These are phyloP conservation scores for Hemichromis elongatus DNA, from an alignment of 2,113 vertebrate species.

Conservation along the genomic window DNA sequence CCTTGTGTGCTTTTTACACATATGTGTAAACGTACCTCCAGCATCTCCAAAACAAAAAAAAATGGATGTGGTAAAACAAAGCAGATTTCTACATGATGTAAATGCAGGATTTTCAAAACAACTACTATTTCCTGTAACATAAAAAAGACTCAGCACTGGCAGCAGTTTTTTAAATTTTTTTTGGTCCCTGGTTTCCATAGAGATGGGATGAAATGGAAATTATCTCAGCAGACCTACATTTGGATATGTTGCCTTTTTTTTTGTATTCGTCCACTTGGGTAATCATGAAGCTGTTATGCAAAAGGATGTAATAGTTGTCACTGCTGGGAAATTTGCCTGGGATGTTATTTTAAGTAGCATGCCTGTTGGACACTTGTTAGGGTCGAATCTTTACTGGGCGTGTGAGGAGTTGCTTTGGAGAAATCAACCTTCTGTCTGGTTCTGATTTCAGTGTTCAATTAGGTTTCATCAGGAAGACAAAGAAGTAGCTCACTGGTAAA, in stretches of 20 bases:
- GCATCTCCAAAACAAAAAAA: background rate
- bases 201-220: slow-evolving; percentile 44
- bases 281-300: slow-evolving; percentile 31
- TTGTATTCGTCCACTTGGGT: slow-evolving; percentile 19
- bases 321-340: background rate
- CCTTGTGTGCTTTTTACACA: background rate
- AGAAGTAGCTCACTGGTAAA: background rate
- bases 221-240: slow-evolving; percentile 42
- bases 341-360: slow-evolving; percentile 15
- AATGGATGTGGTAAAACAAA: background rate
- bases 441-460: background rate
- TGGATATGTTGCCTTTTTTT: slow-evolving; percentile 36
- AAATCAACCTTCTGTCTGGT: background rate
- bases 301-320: background rate
- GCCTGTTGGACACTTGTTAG: slow-evolving; percentile 1
- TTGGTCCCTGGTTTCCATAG: slow-evolving; percentile 63
- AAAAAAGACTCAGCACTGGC: background rate
- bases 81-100: background rate
- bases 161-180: slow-evolving; percentile 37
- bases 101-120: background rate
- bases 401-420: background rate
- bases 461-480: background rate
- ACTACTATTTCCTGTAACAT: slow-evolving; percentile 5
- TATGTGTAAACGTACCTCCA: background rate
- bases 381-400: background rate